A percentile compares a stretch with the other conserved stretches of the same genome.
These are phyloP conservation scores for Acanthurus lineatus DNA, from an alignment of 2,797 vertebrate genomes.

Conservation along the genomic window DNA sequence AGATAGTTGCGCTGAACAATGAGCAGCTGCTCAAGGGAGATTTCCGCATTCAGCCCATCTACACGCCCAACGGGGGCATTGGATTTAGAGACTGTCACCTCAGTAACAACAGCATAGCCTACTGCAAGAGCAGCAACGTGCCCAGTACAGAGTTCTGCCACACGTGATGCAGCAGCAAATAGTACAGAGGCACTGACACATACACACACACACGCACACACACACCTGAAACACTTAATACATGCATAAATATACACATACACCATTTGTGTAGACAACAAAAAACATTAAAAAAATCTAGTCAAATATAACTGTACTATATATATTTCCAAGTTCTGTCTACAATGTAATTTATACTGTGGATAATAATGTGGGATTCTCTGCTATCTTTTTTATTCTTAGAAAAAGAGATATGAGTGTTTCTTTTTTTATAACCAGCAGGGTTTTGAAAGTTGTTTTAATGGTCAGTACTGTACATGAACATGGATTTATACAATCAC, in stretches of 20 bases:
- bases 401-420: slow-evolving; percentile 90
- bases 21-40: slow-evolving; percentile 99
- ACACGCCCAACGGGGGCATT: slow-evolving; percentile 98
- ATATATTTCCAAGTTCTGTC: slow-evolving; percentile 90
- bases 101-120: slow-evolving; percentile 97
- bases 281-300: slow-evolving; percentile 75
- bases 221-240: slow-evolving; percentile 42
- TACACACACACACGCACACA: slow-evolving; percentile 33
- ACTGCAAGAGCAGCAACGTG: slow-evolving; percentile 97
- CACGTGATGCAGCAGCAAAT: slow-evolving; percentile 89
- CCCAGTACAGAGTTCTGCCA: slow-evolving; percentile 97
- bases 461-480: slow-evolving; percentile 93
- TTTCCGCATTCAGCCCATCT: slow-evolving; percentile 99
- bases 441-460: slow-evolving; percentile 93
- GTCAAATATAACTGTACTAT: slow-evolving; percentile 87
- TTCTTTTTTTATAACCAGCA: slow-evolving; percentile 92
- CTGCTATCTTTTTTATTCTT: slow-evolving; percentile 98
- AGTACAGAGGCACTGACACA: slow-evolving; percentile 48
- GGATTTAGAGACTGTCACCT: slow-evolving; percentile 98
- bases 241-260: slow-evolving; percentile 67
- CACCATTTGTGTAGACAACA: slow-evolving; percentile 78
- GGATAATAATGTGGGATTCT: slow-evolving; percentile 98
- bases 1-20: slow-evolving; percentile 99
- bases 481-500: slow-evolving; percentile 88
- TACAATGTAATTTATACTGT: slow-evolving; percentile 99